phyloP scores from a whole-genome alignment of 1,140 invertebrate genomes.

The Metaphire vulgaris region DNA sequence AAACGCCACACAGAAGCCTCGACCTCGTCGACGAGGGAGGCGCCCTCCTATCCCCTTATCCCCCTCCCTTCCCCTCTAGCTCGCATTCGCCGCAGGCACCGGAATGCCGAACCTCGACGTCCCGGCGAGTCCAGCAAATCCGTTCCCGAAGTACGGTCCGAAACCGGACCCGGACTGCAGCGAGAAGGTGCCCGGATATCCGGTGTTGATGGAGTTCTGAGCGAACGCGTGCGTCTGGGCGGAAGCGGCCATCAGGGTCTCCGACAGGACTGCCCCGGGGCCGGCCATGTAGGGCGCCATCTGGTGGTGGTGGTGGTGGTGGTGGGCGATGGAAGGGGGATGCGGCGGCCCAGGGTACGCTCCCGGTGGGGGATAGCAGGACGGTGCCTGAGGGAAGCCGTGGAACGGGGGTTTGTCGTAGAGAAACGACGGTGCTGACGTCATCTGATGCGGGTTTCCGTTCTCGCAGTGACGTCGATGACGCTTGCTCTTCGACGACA shows the following conservation, averaged over 20 bases:
- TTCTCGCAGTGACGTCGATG: slow-evolving; percentile 12
- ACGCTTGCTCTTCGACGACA: slow-evolving; percentile 30
- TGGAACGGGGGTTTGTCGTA: not conserved
- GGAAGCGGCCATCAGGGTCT: not conserved
- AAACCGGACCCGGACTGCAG: not conserved
- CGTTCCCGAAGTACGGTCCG: not conserved
- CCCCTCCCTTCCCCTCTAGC: too few relatives aligned
- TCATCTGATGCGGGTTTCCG: slow-evolving; percentile 12
- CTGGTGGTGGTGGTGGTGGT: not conserved
- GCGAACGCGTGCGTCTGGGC: not conserved
- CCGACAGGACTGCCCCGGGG: not conserved
- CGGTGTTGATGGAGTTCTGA: not conserved
- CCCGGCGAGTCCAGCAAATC: not conserved
- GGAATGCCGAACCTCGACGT: not conserved
- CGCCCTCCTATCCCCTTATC: too few relatives aligned
- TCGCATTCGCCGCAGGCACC: too few relatives aligned
- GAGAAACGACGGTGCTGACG: not conserved
- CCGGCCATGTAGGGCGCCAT: not conserved
- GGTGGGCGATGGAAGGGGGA: not conserved
- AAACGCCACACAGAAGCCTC: too few relatives aligned
- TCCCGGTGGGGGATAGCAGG: not conserved
- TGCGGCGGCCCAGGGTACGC: not conserved
- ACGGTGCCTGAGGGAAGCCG: not conserved
- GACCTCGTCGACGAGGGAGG: too few relatives aligned
- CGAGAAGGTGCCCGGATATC: not conserved